Conservation (phyloP, 2,113 vertebrate species). For the Anolis sagrei region DNA sequence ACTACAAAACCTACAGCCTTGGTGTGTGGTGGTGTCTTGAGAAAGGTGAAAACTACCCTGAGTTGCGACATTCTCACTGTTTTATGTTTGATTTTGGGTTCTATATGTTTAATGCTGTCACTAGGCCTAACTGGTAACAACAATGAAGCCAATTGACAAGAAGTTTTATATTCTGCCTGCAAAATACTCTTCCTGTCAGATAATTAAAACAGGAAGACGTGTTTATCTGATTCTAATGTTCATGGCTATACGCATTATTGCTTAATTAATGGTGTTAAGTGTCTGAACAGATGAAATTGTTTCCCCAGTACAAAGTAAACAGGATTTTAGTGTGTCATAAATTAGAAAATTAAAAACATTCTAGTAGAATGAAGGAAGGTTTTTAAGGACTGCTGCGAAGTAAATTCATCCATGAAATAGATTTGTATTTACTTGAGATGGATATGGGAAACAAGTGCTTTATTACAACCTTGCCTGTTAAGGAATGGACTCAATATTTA, state of each 20-base stretch:
- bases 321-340: conserved; percentile 50
- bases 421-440: background rate
- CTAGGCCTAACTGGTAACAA: conserved; percentile 46
- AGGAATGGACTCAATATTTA: conserved; percentile 12
- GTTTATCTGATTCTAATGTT: conserved; percentile 55
- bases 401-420: conserved; percentile 29
- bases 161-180: conserved; percentile 31
- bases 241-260: conserved; percentile 49
- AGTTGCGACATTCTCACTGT: background rate
- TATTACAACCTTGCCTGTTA: conserved; percentile 2
- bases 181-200: conserved; percentile 53
- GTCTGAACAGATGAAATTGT: conserved; percentile 45
- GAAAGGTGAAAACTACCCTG: too few species aligned
- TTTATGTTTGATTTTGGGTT: conserved; percentile 26
- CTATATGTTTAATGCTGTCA: background rate
- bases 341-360: conserved; percentile 45
- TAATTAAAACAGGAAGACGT: conserved; percentile 61
- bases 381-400: conserved; percentile 30
- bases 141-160: conserved; percentile 44
- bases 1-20: too few species aligned
- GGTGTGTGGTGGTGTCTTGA: too few species aligned
- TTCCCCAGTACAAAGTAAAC: conserved; percentile 51
- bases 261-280: conserved; percentile 70
- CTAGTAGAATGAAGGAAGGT: conserved; percentile 44
- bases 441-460: background rate